These are phyloP conservation scores for Sicus ferrugineus DNA, from an alignment of 2,888 invertebrate genomes.

Conservation along the genomic window DNA sequence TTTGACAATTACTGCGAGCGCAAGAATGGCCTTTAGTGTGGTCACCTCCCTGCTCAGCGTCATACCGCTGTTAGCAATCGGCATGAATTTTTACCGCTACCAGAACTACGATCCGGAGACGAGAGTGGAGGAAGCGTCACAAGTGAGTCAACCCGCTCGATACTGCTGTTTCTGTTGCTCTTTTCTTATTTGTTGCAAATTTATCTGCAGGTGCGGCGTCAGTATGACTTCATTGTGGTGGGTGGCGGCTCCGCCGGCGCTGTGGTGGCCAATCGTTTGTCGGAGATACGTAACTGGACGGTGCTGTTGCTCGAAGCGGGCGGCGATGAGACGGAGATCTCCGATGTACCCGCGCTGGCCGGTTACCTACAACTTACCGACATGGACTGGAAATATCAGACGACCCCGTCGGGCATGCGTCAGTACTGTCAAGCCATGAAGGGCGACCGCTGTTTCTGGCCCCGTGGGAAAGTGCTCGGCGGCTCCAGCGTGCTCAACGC, in stretches of 20 bases:
- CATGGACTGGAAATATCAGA: conserved; percentile 92
- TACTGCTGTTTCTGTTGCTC: not conserved
- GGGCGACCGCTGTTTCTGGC: conserved; percentile 89
- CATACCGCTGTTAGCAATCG: conserved; percentile 82
- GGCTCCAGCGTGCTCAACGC: conserved; percentile 89
- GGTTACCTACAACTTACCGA: conserved; percentile 86
- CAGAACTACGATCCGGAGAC: conserved; percentile 84
- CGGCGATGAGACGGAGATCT: conserved; percentile 86
- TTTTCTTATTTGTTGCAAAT: not conserved
- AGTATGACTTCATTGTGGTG: conserved; percentile 87
- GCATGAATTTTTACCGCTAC: conserved; percentile 82
- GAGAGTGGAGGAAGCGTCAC: conserved; percentile 74
- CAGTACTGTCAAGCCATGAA: conserved; percentile 89
- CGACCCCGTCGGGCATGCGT: conserved; percentile 78
- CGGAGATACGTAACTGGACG: conserved; percentile 82
- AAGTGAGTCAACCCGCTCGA: conserved; percentile 68
- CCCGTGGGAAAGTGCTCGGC: conserved; percentile 89
- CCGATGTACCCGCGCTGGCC: conserved; percentile 85
- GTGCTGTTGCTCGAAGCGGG: conserved; percentile 87
- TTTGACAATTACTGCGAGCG: conserved; percentile 67
- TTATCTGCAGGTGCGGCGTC: conserved; percentile 71
- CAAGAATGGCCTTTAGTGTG: conserved; percentile 70
- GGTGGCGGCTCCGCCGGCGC: conserved; percentile 92
- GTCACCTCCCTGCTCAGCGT: conserved; percentile 76
- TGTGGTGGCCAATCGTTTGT: conserved; percentile 83